Conservation (phyloP, 2,888 invertebrate species). For the Calephelis perditalis region DNA sequence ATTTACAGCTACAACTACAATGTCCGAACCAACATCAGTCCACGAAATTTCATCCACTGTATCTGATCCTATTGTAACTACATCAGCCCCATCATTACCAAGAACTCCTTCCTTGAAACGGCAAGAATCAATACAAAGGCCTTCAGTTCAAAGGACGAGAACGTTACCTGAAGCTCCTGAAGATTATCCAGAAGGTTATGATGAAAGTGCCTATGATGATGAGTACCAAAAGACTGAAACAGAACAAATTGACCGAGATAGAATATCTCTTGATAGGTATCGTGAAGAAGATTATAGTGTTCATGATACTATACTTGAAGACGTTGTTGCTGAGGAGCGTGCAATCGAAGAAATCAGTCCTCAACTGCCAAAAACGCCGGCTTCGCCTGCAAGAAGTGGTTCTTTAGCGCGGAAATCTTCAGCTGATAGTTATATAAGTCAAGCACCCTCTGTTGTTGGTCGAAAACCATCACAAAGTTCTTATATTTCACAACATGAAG, state of each 20-base stretch:
- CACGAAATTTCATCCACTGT: constrained; percentile 57
- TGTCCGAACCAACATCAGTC: constrained; percentile 59
- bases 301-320: constrained; percentile 58
- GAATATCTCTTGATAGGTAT: constrained; percentile 66
- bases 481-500: constrained; percentile 68
- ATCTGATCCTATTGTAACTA: constrained; percentile 53
- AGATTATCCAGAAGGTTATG: constrained; percentile 59
- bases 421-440: constrained; percentile 69
- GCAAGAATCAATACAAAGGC: constrained; percentile 74
- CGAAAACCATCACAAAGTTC: constrained; percentile 70
- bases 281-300: constrained; percentile 55
- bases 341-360: constrained; percentile 50
- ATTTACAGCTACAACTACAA: constrained; percentile 50
- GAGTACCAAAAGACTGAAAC: constrained; percentile 75
- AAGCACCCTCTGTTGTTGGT: constrained; percentile 63
- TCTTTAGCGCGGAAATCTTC: constrained; percentile 62
- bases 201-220: constrained; percentile 76
- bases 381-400: constrained; percentile 60
- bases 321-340: constrained; percentile 55
- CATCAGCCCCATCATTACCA: constrained; percentile 57
- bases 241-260: constrained; percentile 65
- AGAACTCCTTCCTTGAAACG: constrained; percentile 64
- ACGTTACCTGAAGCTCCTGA: constrained; percentile 72
- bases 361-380: constrained; percentile 52
- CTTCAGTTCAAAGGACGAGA: constrained; percentile 65